Conservation (phyloP, 2,113 vertebrate species). For the Marmota flaviventris region DNA sequence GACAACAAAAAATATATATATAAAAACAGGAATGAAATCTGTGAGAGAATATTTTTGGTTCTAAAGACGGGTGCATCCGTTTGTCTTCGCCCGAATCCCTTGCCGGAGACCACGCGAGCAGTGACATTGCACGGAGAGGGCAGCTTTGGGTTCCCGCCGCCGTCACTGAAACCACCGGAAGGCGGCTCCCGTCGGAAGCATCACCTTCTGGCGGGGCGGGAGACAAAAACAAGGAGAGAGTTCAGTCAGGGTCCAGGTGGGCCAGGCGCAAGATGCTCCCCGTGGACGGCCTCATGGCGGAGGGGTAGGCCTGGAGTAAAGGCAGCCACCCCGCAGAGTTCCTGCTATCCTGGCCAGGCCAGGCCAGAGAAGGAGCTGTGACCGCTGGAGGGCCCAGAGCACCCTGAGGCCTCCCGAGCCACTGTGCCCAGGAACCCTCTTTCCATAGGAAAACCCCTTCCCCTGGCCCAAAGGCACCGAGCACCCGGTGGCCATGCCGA, state of each 20-base stretch:
- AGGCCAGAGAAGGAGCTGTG: conserved; percentile 63
- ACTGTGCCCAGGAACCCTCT: conserved; percentile 64
- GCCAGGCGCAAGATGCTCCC: conserved; percentile 77
- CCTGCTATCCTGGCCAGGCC: conserved; percentile 67
- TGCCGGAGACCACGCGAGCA: conserved; percentile 97
- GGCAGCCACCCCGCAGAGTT: conserved; percentile 69
- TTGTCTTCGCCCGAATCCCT: conserved; percentile 97
- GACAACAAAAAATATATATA: conserved; percentile 92
- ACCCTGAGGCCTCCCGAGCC: conserved; percentile 68
- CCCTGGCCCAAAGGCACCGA: conserved; percentile 56
- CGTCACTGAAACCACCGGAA: conserved; percentile 99
- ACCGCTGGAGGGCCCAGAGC: conserved; percentile 32
- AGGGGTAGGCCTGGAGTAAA: conserved; percentile 59
- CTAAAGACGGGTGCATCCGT: conserved; percentile 99
- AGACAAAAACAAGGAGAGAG: conserved; percentile 85
- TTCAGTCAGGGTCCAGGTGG: conserved; percentile 82
- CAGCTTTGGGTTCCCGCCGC: conserved; percentile 96
- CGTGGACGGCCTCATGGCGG: conserved; percentile 70
- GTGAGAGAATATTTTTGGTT: conserved; percentile 99
- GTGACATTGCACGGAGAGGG: conserved; percentile 99
- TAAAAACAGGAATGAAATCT: conserved; percentile 99
- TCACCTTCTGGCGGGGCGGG: conserved; percentile 95
- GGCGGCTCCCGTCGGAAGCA: conserved; percentile 98
- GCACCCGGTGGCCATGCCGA: neutral
- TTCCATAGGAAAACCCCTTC: conserved; percentile 51